phyloP scores from a whole-genome alignment of 1,140 invertebrate genomes.

The Wasmannia auropunctata region DNA sequence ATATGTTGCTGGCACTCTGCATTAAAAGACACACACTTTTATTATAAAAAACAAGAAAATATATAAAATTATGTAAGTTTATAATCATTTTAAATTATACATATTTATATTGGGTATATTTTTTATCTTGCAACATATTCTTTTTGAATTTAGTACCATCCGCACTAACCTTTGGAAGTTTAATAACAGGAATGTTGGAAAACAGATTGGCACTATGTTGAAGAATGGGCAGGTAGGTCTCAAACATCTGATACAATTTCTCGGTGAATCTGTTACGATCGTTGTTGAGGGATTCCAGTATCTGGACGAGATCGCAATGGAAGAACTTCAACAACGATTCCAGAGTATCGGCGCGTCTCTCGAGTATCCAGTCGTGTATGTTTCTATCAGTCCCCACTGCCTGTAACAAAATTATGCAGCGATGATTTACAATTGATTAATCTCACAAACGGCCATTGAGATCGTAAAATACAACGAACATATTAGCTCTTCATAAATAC shows the following conservation, averaged over 20 bases:
- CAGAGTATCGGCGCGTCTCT: slow-evolving; percentile 90
- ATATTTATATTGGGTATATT: neutral
- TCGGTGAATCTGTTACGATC: slow-evolving; percentile 89
- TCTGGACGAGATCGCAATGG: slow-evolving; percentile 90
- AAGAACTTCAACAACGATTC: slow-evolving; percentile 91
- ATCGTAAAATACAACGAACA: neutral
- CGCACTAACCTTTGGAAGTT: slow-evolving; percentile 90
- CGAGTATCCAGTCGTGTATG: slow-evolving; percentile 91
- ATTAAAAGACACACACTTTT: slow-evolving; percentile 68
- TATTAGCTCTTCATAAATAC: slow-evolving; percentile 15
- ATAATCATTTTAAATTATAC: neutral
- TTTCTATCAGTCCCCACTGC: slow-evolving; percentile 94
- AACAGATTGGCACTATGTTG: slow-evolving; percentile 92
- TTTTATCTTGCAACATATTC: neutral
- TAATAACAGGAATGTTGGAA: slow-evolving; percentile 90
- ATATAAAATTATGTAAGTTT: neutral
- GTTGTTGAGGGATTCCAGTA: slow-evolving; percentile 87
- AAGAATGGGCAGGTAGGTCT: slow-evolving; percentile 93
- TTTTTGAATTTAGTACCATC: slow-evolving; percentile 15
- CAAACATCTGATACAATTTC: slow-evolving; percentile 93
- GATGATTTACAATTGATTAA: slow-evolving; percentile 41
- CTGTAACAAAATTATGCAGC: slow-evolving; percentile 82
- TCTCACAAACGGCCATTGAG: neutral
- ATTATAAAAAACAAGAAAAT: neutral
- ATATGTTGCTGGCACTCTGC: slow-evolving; percentile 92